phyloP scores from a whole-genome alignment of 2,113 vertebrate species.

The Neopipo cinnamomea region DNA sequence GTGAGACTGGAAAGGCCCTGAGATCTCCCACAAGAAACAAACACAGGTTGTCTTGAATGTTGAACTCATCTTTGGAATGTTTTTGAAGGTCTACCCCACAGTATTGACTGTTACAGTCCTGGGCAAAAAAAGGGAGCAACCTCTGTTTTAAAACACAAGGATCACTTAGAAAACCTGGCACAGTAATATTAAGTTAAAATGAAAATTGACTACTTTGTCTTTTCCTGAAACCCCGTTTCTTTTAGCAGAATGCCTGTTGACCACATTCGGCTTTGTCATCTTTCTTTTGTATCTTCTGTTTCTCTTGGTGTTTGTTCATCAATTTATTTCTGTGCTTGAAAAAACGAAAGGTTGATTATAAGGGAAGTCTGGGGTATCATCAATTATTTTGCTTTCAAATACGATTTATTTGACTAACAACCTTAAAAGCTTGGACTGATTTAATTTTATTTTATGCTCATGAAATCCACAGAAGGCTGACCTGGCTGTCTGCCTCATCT shows the following conservation, averaged over 20 bases:
- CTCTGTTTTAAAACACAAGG: neutral
- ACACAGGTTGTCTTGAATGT: neutral
- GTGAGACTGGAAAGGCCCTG: neutral
- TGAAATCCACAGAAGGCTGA: constrained; percentile 65
- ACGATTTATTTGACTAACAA: constrained; percentile 62
- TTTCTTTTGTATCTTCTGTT: neutral
- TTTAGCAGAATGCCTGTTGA: neutral
- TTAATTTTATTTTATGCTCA: constrained; percentile 66
- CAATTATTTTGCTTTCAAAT: constrained; percentile 68
- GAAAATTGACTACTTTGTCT: neutral
- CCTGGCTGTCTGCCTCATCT: constrained; percentile 19
- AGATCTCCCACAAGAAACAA: neutral
- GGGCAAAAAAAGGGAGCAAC: neutral
- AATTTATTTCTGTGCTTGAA: constrained; percentile 50
- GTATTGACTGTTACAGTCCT: neutral
- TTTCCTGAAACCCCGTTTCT: neutral
- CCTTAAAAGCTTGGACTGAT: constrained; percentile 72
- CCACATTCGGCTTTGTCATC: neutral
- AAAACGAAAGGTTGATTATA: constrained; percentile 62
- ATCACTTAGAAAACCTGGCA: neutral
- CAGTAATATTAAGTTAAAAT: neutral
- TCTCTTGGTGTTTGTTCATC: neutral
- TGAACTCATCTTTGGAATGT: neutral
- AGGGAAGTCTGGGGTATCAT: constrained; percentile 45
- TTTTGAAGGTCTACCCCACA: neutral